Evolutionary conservation across 2,888 invertebrate genomes (phyloP).

Genomic region (Drosophila emarginata): DNA sequence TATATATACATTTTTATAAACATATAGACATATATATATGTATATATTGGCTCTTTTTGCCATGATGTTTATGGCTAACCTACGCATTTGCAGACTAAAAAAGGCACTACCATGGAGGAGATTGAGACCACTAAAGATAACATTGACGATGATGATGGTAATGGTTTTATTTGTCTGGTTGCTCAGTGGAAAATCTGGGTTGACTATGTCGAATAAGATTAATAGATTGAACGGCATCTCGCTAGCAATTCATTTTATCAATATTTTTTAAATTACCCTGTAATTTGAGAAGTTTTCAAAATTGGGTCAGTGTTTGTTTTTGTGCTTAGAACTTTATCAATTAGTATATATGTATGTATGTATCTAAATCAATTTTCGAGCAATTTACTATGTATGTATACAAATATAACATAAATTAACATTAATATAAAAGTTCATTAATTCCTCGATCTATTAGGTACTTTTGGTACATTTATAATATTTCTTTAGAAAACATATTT

Average conservation of each 20-base stretch:
- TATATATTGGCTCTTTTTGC: slow-evolving; percentile 7
- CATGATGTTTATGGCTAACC: slow-evolving; percentile 20
- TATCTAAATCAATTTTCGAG: too few species aligned
- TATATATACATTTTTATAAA: neutral
- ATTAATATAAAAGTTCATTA: too few species aligned
- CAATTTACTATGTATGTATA: too few species aligned
- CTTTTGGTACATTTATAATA: too few species aligned
- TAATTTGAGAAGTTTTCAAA: neutral
- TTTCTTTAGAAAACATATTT: too few species aligned
- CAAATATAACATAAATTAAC: too few species aligned
- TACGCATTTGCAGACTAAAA: slow-evolving; percentile 41
- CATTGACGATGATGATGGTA: slow-evolving; percentile 12
- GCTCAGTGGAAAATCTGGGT: slow-evolving; percentile 31
- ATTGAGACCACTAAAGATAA: slow-evolving; percentile 3
- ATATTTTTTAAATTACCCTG: neutral
- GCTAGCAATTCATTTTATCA: neutral
- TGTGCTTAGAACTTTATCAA: too few species aligned
- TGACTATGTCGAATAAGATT: slow-evolving; percentile 32
- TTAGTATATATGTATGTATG: too few species aligned
- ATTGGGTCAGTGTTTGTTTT: neutral
- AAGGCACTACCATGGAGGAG: slow-evolving; percentile 5
- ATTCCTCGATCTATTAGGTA: too few species aligned
- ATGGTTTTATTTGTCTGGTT: slow-evolving; percentile 34
- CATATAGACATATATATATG: neutral
- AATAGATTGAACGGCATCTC: neutral